phyloP scores from a whole-genome alignment of 2,113 vertebrate species.

The Pantherophis guttatus region DNA sequence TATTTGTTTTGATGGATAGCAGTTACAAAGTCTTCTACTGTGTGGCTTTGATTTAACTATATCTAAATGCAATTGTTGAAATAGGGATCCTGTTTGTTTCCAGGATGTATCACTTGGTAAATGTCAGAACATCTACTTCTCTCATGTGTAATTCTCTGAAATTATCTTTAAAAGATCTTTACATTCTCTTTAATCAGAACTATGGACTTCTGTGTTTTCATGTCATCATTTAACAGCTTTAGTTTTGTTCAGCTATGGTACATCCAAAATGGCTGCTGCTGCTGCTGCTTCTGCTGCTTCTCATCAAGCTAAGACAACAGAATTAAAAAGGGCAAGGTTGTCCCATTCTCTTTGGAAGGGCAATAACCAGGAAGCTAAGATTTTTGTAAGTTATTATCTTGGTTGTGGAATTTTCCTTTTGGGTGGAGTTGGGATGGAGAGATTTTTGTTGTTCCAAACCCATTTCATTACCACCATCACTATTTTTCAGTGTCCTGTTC shows the following conservation, averaged over 20 bases:
- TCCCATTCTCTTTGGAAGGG: not conserved
- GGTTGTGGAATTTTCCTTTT: not conserved
- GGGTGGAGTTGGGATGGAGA: not conserved
- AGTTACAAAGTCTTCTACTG: not conserved
- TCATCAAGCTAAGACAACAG: not conserved
- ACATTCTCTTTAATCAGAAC: not conserved
- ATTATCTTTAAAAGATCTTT: not conserved
- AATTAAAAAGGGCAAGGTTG: not conserved
- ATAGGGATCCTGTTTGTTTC: not conserved
- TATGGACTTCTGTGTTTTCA: not conserved
- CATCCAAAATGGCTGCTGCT: not conserved
- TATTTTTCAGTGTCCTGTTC: not conserved
- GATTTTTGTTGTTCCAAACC: not conserved
- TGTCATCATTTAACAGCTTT: not conserved
- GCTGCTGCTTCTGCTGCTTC: not conserved
- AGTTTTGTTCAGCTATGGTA: not conserved
- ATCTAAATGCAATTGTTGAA: not conserved
- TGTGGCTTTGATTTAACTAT: not conserved
- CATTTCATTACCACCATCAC: not conserved
- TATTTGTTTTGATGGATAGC: not conserved
- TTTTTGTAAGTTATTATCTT: not conserved
- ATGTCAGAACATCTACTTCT: not conserved
- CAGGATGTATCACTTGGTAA: not conserved
- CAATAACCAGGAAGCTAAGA: not conserved
- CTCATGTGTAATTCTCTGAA: not conserved